phyloP scores from a whole-genome alignment of 1,140 invertebrate genomes.

The Scaptomyza hsui region DNA sequence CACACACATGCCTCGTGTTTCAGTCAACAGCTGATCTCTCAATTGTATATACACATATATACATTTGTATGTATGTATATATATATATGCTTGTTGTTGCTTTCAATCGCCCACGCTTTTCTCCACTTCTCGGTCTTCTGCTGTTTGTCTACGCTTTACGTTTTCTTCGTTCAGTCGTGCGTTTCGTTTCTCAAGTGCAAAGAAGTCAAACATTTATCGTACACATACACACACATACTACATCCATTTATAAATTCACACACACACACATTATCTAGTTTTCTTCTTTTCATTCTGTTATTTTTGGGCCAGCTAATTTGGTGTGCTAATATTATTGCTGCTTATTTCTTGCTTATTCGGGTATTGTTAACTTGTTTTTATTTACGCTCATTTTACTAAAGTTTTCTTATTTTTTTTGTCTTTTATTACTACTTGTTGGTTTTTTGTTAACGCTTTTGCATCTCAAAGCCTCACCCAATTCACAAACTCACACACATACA shows the following conservation, averaged over 20 bases:
- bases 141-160: conserved; percentile 1
- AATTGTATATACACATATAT: neutral
- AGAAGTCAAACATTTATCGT: conserved; percentile 68
- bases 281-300: conserved; percentile 1
- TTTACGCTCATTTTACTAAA: conserved; percentile 12
- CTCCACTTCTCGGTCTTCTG: neutral
- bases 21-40: conserved; percentile 46
- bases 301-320: neutral
- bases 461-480: neutral
- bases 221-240: conserved; percentile 5
- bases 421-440: neutral
- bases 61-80: too few species aligned
- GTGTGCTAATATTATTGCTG: conserved; percentile 11
- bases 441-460: conserved; percentile 3
- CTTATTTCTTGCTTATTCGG: conserved; percentile 15
- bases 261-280: conserved; percentile 20
- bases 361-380: conserved; percentile 5
- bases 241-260: neutral
- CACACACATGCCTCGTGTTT: conserved; percentile 24
- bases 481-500: neutral
- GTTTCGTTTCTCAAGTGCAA: conserved; percentile 61
- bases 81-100: neutral
- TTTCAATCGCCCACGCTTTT: conserved; percentile 49
- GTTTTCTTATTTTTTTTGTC: conserved; percentile 3
- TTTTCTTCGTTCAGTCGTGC: conserved; percentile 14